These are phyloP conservation scores for Phylloscopus trochiloides DNA, from an alignment of 2,113 vertebrate species.

Conservation along the genomic window DNA sequence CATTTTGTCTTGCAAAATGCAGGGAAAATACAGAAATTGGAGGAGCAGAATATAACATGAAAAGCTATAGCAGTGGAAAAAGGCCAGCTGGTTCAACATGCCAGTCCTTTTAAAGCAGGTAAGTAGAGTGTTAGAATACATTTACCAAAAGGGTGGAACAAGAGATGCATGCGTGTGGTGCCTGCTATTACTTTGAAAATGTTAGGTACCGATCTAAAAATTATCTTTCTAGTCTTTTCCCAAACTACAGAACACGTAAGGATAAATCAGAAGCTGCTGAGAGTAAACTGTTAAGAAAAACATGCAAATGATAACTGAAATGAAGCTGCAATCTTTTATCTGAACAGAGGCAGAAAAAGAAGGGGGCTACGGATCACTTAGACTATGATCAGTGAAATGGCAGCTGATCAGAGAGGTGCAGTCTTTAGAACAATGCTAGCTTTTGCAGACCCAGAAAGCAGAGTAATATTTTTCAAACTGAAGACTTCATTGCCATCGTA, in stretches of 20 bases:
- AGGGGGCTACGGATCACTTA: constrained; percentile 3
- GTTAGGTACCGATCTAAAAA: not conserved
- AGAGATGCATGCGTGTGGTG: not conserved
- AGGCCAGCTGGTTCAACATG: constrained; percentile 50
- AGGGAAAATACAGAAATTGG: constrained; percentile 6
- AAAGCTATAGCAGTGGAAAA: constrained; percentile 25
- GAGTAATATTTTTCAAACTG: constrained; percentile 27
- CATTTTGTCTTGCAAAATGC: constrained; percentile 36
- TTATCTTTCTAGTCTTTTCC: not conserved
- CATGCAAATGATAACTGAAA: constrained; percentile 3
- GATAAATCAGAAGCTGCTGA: constrained; percentile 9
- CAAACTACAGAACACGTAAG: not conserved
- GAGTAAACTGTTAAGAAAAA: not conserved
- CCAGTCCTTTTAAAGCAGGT: constrained; percentile 50
- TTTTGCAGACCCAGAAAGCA: constrained; percentile 20
- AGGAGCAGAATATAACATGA: constrained; percentile 44
- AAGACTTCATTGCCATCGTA: not conserved
- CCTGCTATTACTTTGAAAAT: constrained; percentile 36
- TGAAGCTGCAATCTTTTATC: constrained; percentile 4
- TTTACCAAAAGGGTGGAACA: constrained; percentile 32
- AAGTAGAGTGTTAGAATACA: constrained; percentile 51
- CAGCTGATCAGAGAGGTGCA: constrained; percentile 39
- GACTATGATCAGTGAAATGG: not conserved
- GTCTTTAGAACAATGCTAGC: constrained; percentile 10
- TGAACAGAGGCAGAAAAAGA: constrained; percentile 14